These are phyloP conservation scores for Tipula helvola DNA, from an alignment of 2,888 invertebrate species.

Conservation along the genomic window DNA sequence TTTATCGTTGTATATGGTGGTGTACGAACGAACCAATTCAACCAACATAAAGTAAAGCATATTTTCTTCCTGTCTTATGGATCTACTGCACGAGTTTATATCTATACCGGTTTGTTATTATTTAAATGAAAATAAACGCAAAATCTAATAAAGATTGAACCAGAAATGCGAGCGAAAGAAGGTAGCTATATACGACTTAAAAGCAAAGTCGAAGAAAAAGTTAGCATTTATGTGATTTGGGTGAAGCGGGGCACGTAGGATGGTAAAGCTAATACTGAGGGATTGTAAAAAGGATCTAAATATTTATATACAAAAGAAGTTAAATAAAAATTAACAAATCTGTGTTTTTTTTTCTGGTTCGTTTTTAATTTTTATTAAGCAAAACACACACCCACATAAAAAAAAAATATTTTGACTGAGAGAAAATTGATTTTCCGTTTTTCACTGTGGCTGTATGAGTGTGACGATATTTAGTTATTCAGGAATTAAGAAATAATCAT, in stretches of 20 bases:
- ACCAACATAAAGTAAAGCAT: background rate
- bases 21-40: background rate
- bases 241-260: background rate
- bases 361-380: background rate
- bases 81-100: background rate
- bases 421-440: background rate
- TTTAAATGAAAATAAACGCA: background rate
- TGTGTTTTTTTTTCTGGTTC: background rate
- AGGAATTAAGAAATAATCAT: background rate
- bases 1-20: background rate
- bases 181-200: background rate
- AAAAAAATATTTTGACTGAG: background rate
- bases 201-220: background rate
- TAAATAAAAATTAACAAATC: background rate
- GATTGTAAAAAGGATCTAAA: background rate
- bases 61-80: background rate
- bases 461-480: background rate
- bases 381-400: background rate
- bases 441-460: background rate
- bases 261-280: background rate
- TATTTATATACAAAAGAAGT: background rate
- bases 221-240: background rate
- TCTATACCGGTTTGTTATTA: background rate
- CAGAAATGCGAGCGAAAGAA: background rate
- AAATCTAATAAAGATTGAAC: background rate